Percentiles rank a stretch among this genome's conserved stretches.
These are phyloP conservation scores for Colistium nudipinnis DNA, from an alignment of 2,113 vertebrate genomes.

Conservation along the genomic window DNA sequence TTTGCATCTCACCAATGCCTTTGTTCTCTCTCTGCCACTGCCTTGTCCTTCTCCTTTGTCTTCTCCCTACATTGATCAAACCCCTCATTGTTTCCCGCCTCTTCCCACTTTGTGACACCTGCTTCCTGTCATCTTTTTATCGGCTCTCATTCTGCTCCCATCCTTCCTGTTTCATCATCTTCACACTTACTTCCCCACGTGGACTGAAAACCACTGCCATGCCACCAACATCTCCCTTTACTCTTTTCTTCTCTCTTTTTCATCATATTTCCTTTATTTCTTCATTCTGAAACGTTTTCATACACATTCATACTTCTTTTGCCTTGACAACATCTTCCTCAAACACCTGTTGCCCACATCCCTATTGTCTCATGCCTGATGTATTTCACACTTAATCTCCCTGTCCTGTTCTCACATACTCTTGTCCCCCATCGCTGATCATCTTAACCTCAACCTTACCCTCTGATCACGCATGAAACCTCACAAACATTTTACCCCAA, in stretches of 20 bases:
- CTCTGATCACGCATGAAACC: not conserved
- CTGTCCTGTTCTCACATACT: not conserved
- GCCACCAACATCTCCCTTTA: not conserved
- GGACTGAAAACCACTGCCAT: not conserved
- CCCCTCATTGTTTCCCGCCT: not conserved
- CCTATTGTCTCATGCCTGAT: not conserved
- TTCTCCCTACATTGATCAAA: slow-evolving; percentile 10
- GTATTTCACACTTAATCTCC: not conserved
- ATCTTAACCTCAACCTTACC: not conserved
- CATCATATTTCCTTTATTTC: not conserved
- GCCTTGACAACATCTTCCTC: not conserved
- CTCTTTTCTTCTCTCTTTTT: not conserved
- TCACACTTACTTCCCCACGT: not conserved
- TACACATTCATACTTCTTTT: not conserved
- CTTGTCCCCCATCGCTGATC: not conserved
- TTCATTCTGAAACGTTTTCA: not conserved
- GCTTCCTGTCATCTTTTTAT: not conserved
- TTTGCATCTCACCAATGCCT: slow-evolving; percentile 62
- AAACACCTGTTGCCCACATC: not conserved
- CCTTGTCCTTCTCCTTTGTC: slow-evolving; percentile 1
- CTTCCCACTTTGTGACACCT: not conserved
- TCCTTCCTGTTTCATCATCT: not conserved
- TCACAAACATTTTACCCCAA: not conserved
- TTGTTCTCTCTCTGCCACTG: slow-evolving; percentile 43
- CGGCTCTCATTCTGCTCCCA: not conserved